These are phyloP conservation scores for Alcis repandata DNA, from an alignment of 2,888 invertebrate species.

Conservation along the genomic window DNA sequence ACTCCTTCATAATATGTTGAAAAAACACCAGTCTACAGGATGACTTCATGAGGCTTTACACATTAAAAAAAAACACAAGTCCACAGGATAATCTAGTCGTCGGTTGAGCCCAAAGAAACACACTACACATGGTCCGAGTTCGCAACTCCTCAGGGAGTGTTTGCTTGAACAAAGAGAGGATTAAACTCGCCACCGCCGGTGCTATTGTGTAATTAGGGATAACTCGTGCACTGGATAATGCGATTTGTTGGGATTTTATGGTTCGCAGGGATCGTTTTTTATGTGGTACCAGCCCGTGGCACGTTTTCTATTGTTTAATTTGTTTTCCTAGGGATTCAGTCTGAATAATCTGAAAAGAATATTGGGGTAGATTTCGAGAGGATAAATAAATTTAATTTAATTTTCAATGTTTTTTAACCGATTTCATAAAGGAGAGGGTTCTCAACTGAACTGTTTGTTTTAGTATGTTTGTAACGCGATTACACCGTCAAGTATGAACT, in stretches of 20 bases:
- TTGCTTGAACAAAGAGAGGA: constrained; percentile 53
- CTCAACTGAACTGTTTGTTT: no score
- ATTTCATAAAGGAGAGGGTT: no score
- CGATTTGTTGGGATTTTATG: neutral
- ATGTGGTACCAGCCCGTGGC: neutral
- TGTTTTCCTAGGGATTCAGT: no score
- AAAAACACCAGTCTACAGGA: no score
- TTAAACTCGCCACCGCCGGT: constrained; percentile 51
- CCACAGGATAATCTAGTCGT: neutral
- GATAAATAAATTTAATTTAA: no score
- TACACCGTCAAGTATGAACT: no score
- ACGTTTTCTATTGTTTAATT: neutral
- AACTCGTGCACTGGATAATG: constrained; percentile 36
- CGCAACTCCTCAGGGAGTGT: constrained; percentile 51
- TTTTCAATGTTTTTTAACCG: neutral
- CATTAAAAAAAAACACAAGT: neutral
- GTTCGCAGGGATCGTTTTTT: neutral
- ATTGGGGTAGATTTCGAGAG: no score
- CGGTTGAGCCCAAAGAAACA: constrained; percentile 21
- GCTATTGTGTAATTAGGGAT: constrained; percentile 58
- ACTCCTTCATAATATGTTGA: no score
- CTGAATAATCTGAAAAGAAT: no score
- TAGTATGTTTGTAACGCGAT: no score
- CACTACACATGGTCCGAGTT: constrained; percentile 28
- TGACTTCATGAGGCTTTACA: no score